Evolutionary conservation across 2,797 vertebrate genomes (phyloP), one percentile per base, ranked within the genome.

Genomic region (Spondyliosoma cantharus): DNA sequence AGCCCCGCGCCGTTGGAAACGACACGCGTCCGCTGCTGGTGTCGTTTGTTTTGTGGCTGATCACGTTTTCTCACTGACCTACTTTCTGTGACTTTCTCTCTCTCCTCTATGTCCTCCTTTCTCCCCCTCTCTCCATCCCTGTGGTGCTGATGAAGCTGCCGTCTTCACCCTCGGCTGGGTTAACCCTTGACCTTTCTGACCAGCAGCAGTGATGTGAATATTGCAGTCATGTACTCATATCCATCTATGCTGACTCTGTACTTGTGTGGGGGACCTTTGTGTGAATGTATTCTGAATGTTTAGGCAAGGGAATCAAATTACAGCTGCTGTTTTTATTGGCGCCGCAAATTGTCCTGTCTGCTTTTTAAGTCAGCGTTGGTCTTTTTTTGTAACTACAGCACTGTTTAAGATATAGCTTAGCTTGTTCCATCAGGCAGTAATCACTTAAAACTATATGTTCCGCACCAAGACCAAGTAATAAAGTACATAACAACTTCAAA

Each of bases 51-150:
- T 84, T 61, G 71, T 64, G 64, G 78, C 70, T 83, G 85, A 86
- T 90, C 84, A 77, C 25, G 45, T 78, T 91, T 89, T 87, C 86
- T 87, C 87, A 11, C 82, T 93, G 91, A 93, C 91, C 91, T 89
- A 91, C 80, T 90, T 90, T 86, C 80, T 4, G 0, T 80, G 78
- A 91, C 81, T 83, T 90, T 84, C 78, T 53, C 80, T 53, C 57
- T 80, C 73, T 74, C 37, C 43, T 56, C 66, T 53, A 53, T 73
- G 54, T 64, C 62, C 63, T 78, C 48, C 63, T 81, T 24, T 66
- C 71, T 64, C n/a, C 58, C 52, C 25, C 67, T 54, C 72, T 80
- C 75, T 78, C 9, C 67, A 52, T 83, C 84, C 82, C 81, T 3
- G 61, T 67, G 86, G 85, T 90, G 90, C 88, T 91, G 90, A 91